Conservation (phyloP, 1,140 invertebrate genomes). For the Rhopalosiphum padi region DNA sequence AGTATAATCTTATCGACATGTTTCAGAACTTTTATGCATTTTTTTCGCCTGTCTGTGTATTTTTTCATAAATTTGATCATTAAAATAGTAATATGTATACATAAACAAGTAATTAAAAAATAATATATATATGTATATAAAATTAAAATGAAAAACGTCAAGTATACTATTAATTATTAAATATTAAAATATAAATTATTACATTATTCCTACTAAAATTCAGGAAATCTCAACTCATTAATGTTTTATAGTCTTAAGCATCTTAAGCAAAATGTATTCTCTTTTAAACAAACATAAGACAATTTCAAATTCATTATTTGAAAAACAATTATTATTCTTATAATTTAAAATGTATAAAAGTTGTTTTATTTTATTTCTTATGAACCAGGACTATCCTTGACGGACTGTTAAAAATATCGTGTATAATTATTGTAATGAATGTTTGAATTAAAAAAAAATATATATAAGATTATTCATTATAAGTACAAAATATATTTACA, state of each 20-base stretch:
- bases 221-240: not conserved
- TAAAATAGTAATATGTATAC: not conserved
- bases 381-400: not conserved
- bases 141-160: not conserved
- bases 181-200: not conserved
- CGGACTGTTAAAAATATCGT: not conserved
- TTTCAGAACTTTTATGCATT: not conserved
- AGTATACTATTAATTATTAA: not conserved
- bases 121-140: not conserved
- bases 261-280: not conserved
- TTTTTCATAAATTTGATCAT: not conserved
- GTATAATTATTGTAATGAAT: not conserved
- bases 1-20: not conserved
- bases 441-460: not conserved
- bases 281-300: not conserved
- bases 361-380: not conserved
- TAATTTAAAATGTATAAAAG: not conserved
- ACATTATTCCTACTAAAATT: not conserved
- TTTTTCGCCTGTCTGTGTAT: not conserved
- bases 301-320: not conserved
- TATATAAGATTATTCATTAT: not conserved
- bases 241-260: not conserved
- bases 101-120: not conserved
- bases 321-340: not conserved
- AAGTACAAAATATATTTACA: not conserved